Evolutionary conservation across 2,888 invertebrate genomes (phyloP).

Genomic region (Drosophila neonasuta): DNA sequence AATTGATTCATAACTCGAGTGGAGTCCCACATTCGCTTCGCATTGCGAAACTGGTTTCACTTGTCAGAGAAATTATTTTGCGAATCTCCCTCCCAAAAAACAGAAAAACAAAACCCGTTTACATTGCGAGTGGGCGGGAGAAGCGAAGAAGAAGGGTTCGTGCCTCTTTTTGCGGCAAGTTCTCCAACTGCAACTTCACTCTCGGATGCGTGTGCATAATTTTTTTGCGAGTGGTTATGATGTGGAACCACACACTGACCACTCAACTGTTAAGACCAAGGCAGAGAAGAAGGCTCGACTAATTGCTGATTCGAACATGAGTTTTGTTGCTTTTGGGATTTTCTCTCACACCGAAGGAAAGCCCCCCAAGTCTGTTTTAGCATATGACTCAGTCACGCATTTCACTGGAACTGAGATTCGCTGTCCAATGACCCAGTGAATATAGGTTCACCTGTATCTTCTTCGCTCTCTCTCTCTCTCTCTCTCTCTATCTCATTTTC

Average conservation of each 20-base stretch:
- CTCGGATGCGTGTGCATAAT: slow-evolving; percentile 69
- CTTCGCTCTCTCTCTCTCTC: too few species aligned
- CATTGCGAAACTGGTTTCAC: slow-evolving; percentile 65
- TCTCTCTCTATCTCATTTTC: too few species aligned
- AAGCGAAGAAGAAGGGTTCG: not conserved
- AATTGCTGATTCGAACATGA: slow-evolving; percentile 35
- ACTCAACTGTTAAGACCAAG: slow-evolving; percentile 34
- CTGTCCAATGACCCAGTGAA: slow-evolving; percentile 17
- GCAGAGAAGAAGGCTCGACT: slow-evolving; percentile 6
- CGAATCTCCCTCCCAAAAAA: slow-evolving; percentile 1
- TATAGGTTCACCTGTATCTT: not conserved
- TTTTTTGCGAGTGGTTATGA: slow-evolving; percentile 44
- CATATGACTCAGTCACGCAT: slow-evolving; percentile 36
- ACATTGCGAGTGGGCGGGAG: too few species aligned
- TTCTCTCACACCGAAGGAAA: slow-evolving; percentile 23
- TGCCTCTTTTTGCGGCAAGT: slow-evolving; percentile 7
- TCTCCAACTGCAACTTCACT: slow-evolving; percentile 39
- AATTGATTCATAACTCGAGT: slow-evolving; percentile 10
- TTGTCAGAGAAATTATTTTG: slow-evolving; percentile 62
- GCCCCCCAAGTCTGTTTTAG: not conserved
- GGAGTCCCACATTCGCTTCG: not conserved
- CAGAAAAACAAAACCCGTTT: slow-evolving; percentile 37
- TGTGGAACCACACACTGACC: slow-evolving; percentile 55
- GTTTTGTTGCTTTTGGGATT: slow-evolving; percentile 27
- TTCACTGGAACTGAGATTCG: slow-evolving; percentile 11